A percentile compares a stretch with the other conserved stretches of the same genome.
These are phyloP conservation scores for Dendrophyllia cribrosa DNA, from an alignment of 64 coral and sea anemone species.

Conservation along the genomic window DNA sequence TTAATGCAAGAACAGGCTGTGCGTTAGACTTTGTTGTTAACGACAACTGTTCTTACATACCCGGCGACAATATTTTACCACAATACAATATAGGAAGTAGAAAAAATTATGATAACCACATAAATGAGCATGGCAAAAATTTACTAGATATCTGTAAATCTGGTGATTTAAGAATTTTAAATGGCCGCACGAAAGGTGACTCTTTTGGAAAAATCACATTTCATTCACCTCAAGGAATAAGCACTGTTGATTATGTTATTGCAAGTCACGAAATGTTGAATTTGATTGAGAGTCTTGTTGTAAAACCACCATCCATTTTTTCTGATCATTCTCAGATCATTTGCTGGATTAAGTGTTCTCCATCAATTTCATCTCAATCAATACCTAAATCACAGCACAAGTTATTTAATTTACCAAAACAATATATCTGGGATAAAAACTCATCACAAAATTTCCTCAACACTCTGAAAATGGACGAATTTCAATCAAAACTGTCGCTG, in stretches of 20 bases:
- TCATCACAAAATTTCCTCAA: not conserved
- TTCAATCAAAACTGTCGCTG: not conserved
- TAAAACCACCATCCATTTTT: not conserved
- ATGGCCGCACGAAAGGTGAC: slow-evolving; percentile 56
- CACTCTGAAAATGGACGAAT: not conserved
- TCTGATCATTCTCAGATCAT: slow-evolving; percentile 24
- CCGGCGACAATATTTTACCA: not conserved
- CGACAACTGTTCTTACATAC: not conserved
- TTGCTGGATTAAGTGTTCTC: not conserved
- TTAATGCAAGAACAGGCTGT: slow-evolving; percentile 23
- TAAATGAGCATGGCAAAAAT: slow-evolving; percentile 46
- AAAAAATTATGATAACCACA: slow-evolving; percentile 41
- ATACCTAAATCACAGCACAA: not conserved
- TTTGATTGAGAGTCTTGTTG: not conserved
- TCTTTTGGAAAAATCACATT: slow-evolving; percentile 46
- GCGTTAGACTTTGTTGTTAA: not conserved
- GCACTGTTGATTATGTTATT: slow-evolving; percentile 55
- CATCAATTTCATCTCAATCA: not conserved
- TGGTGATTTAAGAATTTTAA: slow-evolving; percentile 44
- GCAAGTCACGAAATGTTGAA: slow-evolving; percentile 13
- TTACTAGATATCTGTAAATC: slow-evolving; percentile 45
- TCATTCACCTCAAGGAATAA: slow-evolving; percentile 28
- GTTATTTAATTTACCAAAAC: not conserved
- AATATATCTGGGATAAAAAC: slow-evolving; percentile 17
- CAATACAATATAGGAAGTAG: not conserved